phyloP scores from a whole-genome alignment of 2,888 invertebrate genomes.

The Caenorhabditis parvicauda region DNA sequence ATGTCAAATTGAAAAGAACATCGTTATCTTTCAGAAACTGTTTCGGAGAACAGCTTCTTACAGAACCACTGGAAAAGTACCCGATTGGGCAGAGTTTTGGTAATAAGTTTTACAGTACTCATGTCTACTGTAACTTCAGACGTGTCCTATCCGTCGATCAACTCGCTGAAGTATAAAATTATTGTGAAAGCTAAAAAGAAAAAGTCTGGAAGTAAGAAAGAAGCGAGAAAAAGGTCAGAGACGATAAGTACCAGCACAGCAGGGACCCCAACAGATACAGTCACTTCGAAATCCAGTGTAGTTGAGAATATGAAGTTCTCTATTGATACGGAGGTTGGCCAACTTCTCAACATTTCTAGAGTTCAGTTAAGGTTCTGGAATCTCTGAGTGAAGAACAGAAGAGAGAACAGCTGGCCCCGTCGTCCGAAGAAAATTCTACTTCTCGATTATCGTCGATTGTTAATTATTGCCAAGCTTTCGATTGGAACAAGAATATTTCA shows the following conservation, averaged over 20 bases:
- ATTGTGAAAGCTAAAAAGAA: constrained; percentile 49
- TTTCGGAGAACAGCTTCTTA: constrained; percentile 51
- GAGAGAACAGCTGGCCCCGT: constrained; percentile 19
- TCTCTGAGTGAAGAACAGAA: constrained; percentile 28
- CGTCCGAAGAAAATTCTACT: constrained; percentile 30
- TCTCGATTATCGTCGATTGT: constrained; percentile 46
- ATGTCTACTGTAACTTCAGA: constrained; percentile 25
- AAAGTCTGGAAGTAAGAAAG: constrained; percentile 20
- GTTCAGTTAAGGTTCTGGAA: no score
- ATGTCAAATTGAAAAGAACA: neutral
- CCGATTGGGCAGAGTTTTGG: constrained; percentile 42
- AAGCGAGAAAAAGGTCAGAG: constrained; percentile 10
- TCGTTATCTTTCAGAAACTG: constrained; percentile 12
- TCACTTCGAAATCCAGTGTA: no score
- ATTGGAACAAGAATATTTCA: constrained; percentile 7
- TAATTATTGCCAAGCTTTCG: constrained; percentile 52
- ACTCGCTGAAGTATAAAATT: constrained; percentile 46
- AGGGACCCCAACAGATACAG: no score
- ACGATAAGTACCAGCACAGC: no score
- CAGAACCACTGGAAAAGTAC: constrained; percentile 39
- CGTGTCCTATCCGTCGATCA: constrained; percentile 44
- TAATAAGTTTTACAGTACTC: neutral
- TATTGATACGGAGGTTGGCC: no score
- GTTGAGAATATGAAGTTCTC: no score
- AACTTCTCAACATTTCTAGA: no score